Evolutionary conservation across 2,113 vertebrate genomes (phyloP), one percentile per base, ranked within the genome.

Genomic region (human): DNA sequence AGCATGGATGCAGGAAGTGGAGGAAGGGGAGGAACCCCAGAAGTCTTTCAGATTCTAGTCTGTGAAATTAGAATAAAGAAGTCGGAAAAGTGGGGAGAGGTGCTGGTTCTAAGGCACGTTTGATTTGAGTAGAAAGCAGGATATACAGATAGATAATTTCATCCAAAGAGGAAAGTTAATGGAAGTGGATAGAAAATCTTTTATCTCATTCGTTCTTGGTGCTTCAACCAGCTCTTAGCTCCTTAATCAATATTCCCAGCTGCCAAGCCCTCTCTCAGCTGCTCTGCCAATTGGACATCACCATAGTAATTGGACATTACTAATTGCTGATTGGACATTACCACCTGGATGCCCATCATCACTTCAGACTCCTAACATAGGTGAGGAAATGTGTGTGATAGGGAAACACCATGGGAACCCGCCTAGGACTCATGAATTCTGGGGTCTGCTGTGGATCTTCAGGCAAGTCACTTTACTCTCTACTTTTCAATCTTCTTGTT

Each of bases 171-270:
- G 83, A 87, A 90, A 97, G 75, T 95, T 97, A 96, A 97, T 96
- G 70, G 93, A 96, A 96, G 95, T 96, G 93, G 86, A 97, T 86
- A 92, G 95, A 90, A 97, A 97, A 76, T 87, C 64, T 93, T 96
- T 97, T 92, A 96, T 97, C 79, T 96, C 79, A 93, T 97, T 94
- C 93, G 35, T 38, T 75, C 55, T 79, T 40, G 50, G 90, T 84
- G 88, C n/a, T 92, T 72, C 83, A 84, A 57, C 38, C 48, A 48
- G 68, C 45, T 94, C 52, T 85, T 90, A 81, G 76, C 84, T 97
- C 73, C 86, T 93, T 64, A 76, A 83, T 96, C 95, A 93, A 81
- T 96, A 97, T 96, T 93, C 95, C 86, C 27, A 73, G 79, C 75
- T 96, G 75, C 84, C 16, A 43, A 64, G 89, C n/a, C 35, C 70